These are phyloP conservation scores for Drosophila tani DNA, from an alignment of 1,140 invertebrate genomes.

Conservation along the genomic window DNA sequence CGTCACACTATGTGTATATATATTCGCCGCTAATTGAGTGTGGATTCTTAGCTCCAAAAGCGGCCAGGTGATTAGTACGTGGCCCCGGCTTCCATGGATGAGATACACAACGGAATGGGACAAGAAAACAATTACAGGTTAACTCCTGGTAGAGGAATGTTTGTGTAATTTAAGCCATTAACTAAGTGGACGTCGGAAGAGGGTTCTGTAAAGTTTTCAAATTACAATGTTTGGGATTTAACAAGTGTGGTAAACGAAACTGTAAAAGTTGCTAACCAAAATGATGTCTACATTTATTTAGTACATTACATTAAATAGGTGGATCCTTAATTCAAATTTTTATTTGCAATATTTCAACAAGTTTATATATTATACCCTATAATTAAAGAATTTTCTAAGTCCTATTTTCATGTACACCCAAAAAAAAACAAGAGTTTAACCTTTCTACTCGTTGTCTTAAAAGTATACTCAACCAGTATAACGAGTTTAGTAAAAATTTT, in stretches of 20 bases:
- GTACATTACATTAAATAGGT: background rate
- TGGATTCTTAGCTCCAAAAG: slow-evolving; percentile 52
- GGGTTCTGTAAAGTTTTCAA: background rate
- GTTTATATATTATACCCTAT: no score
- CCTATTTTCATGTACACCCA: background rate
- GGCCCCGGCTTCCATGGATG: slow-evolving; percentile 51
- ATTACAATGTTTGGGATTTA: background rate
- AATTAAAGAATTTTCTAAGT: background rate
- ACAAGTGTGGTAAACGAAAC: no score
- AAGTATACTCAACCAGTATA: no score
- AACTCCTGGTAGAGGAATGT: background rate
- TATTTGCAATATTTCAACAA: no score
- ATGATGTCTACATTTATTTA: no score
- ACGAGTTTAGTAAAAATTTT: no score
- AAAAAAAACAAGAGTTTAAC: no score
- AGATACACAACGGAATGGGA: slow-evolving; percentile 22
- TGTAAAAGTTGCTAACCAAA: background rate
- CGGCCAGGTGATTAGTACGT: slow-evolving; percentile 71
- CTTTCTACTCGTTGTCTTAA: no score
- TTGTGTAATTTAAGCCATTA: background rate
- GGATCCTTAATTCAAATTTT: background rate
- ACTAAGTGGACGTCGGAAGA: background rate
- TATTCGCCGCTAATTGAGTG: slow-evolving; percentile 38
- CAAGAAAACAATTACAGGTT: slow-evolving; percentile 11
- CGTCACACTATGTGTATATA: slow-evolving; percentile 14